phyloP scores from a whole-genome alignment of 2,888 invertebrate species.

The Heteromyza rotundicornis region DNA sequence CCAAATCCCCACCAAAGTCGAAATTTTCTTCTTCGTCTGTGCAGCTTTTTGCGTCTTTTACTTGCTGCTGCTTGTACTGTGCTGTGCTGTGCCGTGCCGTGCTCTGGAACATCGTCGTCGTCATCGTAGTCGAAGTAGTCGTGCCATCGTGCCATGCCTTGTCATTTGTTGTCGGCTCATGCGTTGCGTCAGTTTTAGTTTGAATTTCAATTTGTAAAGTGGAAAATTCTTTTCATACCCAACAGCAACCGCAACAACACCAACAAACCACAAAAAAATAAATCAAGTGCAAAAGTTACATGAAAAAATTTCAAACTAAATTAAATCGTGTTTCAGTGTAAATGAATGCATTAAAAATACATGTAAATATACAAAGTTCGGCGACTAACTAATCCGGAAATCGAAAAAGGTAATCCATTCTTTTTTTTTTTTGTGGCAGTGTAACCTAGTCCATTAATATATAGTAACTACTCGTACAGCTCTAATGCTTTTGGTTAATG shows the following conservation, averaged over 20 bases:
- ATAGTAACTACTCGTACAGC: too few relatives aligned
- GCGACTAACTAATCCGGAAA: too few relatives aligned
- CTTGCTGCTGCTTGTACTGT: neutral
- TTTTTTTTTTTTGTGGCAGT: too few relatives aligned
- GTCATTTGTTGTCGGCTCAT: neutral
- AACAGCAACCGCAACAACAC: too few relatives aligned
- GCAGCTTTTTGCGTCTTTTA: neutral
- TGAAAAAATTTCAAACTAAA: too few relatives aligned
- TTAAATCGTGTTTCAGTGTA: neutral
- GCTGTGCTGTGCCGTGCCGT: slow-evolving; percentile 3
- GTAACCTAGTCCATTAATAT: too few relatives aligned
- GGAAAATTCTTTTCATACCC: slow-evolving; percentile 3
- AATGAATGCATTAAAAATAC: too few relatives aligned
- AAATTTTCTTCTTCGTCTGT: neutral
- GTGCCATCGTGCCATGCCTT: neutral
- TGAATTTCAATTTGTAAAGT: slow-evolving; percentile 17
- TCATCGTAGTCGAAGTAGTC: neutral
- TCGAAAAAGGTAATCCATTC: too few relatives aligned
- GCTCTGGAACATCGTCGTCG: neutral
- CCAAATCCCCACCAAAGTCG: neutral
- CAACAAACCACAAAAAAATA: too few relatives aligned
- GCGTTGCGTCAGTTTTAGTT: slow-evolving; percentile 25
- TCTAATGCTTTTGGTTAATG: neutral
- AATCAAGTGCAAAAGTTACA: neutral
- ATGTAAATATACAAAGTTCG: too few relatives aligned